Percentiles rank a stretch among this genome's conserved stretches.
Evolutionary conservation across 2,888 invertebrate species (phyloP).

Genomic region (Ormia ochracea): DNA sequence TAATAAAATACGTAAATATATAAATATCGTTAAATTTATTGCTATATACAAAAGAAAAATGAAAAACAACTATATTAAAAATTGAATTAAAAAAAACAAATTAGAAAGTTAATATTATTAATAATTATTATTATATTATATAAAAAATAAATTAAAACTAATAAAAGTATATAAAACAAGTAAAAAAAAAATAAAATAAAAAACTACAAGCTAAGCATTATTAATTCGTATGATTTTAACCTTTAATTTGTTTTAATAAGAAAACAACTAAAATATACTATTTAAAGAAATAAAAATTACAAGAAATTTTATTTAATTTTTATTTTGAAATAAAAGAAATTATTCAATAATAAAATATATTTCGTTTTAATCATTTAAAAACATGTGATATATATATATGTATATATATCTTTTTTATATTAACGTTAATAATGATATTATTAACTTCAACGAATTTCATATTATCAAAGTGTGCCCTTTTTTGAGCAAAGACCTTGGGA

Average conservation of each 20-base stretch:
- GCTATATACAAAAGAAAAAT: constrained; percentile 50
- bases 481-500: too few species aligned
- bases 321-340: constrained; percentile 64
- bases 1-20: constrained; percentile 41
- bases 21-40: constrained; percentile 60
- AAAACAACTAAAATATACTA: constrained; percentile 48
- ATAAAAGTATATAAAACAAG: constrained; percentile 22
- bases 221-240: constrained; percentile 63
- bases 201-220: constrained; percentile 57
- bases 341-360: constrained; percentile 57
- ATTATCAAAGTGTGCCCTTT: too few species aligned
- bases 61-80: constrained; percentile 34
- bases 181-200: constrained; percentile 35
- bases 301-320: constrained; percentile 66
- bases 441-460: too few species aligned
- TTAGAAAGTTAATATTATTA: constrained; percentile 60
- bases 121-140: constrained; percentile 58
- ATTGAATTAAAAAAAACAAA: constrained; percentile 44
- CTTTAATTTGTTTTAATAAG: constrained; percentile 70
- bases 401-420: too few species aligned
- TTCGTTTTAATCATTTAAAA: too few species aligned
- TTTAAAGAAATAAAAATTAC: constrained; percentile 63
- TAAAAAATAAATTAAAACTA: constrained; percentile 48
- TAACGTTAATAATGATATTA: too few species aligned
- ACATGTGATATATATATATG: too few species aligned